Evolutionary conservation across 2,888 invertebrate species (phyloP), one percentile per base, ranked within the genome.

Genomic region (Steinernema scapterisci): DNA sequence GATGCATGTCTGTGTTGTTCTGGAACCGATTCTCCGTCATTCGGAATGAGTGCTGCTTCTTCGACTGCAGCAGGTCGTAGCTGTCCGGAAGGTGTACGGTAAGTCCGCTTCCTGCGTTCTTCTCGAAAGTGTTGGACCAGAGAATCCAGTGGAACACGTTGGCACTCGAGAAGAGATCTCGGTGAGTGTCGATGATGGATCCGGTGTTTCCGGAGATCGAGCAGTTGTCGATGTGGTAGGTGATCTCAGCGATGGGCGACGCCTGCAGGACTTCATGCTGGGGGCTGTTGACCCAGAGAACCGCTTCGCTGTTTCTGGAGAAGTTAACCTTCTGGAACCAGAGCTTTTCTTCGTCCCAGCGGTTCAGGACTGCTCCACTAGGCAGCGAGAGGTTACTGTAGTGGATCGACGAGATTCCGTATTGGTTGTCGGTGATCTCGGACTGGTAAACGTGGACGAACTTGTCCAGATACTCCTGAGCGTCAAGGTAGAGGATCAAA

Each of bases 81-180:
- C 85, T 82, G 74, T 87, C 87, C 27, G 99, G 99, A 46, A 99
- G 89, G 13, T 92, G 91, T 3, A 97, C 91, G 84, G 94, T 92
- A 80, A 99, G 92, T 0, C 97, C 97, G 13, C 95, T 94, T 31
- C 91, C 91, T 76, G 91, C 90, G 86, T 97, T 97, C 79, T 93
- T 91, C 87, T 94, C 93, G 78, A 99, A 91, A 0, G 86, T 86
- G 72, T 85, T 86, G 16, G 86, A 86, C 86, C 86, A 88, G 16
- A 88, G 74, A 31, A 93, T 91, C 91, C 97, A 99, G 88, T 97
- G 95, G 90, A 95, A 99, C 0, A 99, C 91, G 89, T 99, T 99
- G 86, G 97, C 97, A 0, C 97, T 95, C 78, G 95, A 93, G 81
- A 95, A 92, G 83, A 97, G 91, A 88, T 99, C 95, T 85, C 95